A percentile compares a stretch with the other conserved stretches of the same genome.
These are phyloP conservation scores for Cataglyphis altisquamis DNA, from an alignment of 2,888 invertebrate genomes.

Conservation along the genomic window DNA sequence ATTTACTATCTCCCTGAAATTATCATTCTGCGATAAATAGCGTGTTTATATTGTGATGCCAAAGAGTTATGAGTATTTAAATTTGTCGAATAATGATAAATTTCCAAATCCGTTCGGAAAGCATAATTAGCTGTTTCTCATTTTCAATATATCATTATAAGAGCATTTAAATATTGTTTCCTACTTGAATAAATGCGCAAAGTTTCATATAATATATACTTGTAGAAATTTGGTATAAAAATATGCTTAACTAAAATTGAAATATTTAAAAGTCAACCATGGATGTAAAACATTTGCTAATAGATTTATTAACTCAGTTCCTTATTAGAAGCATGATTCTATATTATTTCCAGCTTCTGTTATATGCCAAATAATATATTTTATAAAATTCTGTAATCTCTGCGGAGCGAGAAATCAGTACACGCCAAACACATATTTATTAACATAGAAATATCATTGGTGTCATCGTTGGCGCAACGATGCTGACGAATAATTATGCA, in stretches of 20 bases:
- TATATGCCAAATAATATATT: slow-evolving; percentile 24
- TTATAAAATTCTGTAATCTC: slow-evolving; percentile 63
- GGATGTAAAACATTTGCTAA: background rate
- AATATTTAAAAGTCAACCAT: background rate
- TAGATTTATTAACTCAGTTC: background rate
- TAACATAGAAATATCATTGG: slow-evolving; percentile 67
- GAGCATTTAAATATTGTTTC: background rate
- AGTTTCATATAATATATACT: background rate
- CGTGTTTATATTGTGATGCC: background rate
- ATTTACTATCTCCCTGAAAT: slow-evolving; percentile 14
- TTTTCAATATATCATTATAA: background rate
- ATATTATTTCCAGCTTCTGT: background rate
- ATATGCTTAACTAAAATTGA: background rate
- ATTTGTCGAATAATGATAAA: slow-evolving; percentile 2
- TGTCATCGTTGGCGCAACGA: slow-evolving; percentile 64
- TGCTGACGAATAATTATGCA: slow-evolving; percentile 75
- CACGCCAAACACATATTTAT: slow-evolving; percentile 58
- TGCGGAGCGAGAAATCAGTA: slow-evolving; percentile 65
- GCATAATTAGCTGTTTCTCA: background rate
- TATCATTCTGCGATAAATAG: background rate
- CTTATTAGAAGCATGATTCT: background rate
- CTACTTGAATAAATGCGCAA: background rate
- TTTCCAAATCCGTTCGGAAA: background rate
- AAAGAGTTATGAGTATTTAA: background rate
- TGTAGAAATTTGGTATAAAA: background rate